Conservation (phyloP, 2,113 vertebrate genomes). For the Ursus arctos region DNA sequence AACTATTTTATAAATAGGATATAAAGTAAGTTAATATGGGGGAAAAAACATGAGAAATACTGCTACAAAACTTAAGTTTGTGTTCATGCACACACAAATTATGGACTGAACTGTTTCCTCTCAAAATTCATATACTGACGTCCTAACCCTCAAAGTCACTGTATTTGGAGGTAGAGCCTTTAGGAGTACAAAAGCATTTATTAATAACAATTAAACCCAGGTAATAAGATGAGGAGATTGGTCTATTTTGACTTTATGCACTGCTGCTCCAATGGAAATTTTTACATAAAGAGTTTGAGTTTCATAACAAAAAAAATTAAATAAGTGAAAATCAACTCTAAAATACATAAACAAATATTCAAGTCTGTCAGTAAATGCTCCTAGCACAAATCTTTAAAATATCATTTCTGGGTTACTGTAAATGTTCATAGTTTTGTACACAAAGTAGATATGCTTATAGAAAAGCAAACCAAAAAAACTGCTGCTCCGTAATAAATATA, state of each 20-base stretch:
- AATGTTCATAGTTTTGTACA: not conserved
- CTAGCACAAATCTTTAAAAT: not conserved
- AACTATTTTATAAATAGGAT: not conserved
- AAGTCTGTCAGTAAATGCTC: not conserved
- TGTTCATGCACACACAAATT: not conserved
- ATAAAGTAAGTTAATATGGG: not conserved
- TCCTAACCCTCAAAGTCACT: not conserved
- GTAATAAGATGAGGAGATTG: not conserved
- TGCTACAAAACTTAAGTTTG: not conserved
- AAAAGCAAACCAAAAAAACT: not conserved
- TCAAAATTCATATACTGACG: not conserved
- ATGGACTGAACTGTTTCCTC: not conserved
- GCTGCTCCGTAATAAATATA: not conserved
- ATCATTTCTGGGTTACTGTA: not conserved
- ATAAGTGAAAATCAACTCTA: not conserved
- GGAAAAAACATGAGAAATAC: not conserved
- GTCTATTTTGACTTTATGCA: not conserved
- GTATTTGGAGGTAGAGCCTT: not conserved
- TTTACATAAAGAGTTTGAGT: not conserved
- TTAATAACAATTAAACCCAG: not conserved
- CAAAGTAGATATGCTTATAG: not conserved
- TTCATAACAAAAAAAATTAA: constrained; percentile 8
- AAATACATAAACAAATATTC: not conserved
- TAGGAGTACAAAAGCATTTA: not conserved
- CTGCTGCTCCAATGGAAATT: not conserved